Base-by-base conservation (phyloP, 2,797 vertebrate genomes). In the Sebastes iracundus region DNA sequence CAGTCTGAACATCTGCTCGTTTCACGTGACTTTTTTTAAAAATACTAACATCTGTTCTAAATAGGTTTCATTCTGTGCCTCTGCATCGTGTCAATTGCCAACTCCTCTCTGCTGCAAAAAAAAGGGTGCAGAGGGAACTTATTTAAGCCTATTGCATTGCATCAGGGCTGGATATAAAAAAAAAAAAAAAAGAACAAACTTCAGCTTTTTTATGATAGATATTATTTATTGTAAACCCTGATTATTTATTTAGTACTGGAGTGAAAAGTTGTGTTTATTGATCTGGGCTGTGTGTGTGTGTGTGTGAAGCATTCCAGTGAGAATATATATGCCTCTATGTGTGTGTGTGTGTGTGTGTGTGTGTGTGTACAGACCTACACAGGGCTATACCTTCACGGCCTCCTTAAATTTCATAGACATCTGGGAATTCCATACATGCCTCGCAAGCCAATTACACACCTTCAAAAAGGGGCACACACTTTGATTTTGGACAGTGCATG, bases 401-500 rank as follows among this genome's bases (percentile, higher is more conserved):
- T 96, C 94, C 95, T 96, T 97, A 92, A 94, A 95, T 96, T 98
- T 98, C 97, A 98, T 96, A 96, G 97, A 97, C 98, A 98, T 98
- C 97, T 99, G 98, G 97, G 97, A 97, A 99, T 99, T 97, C 97
- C 97, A 96, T 95, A 96, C 97, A 95, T 97, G 97, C 97, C 96
- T 97, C 94, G 94, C 95, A 97, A 96, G 96, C 96, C 97, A 97
- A 97, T 98, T 97, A 97, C 96, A 97, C 97, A 99, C 97, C 97
- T 98, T 97, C 97, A 97, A 97, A 97, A 97, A 97, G 89, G 96
- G 94, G 85, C 94, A 93, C 95, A 94, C 94, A 95, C 96, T 97
- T 96, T 96, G 96, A 96, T 97, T 97, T 97, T 73, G 87, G 89
- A 94, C 91, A 92, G 90, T 91, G 35, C 35, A 38, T 38, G 91